These are phyloP conservation scores for Hirtodrosophila duncani DNA, from an alignment of 2,888 invertebrate genomes.

Conservation along the genomic window DNA sequence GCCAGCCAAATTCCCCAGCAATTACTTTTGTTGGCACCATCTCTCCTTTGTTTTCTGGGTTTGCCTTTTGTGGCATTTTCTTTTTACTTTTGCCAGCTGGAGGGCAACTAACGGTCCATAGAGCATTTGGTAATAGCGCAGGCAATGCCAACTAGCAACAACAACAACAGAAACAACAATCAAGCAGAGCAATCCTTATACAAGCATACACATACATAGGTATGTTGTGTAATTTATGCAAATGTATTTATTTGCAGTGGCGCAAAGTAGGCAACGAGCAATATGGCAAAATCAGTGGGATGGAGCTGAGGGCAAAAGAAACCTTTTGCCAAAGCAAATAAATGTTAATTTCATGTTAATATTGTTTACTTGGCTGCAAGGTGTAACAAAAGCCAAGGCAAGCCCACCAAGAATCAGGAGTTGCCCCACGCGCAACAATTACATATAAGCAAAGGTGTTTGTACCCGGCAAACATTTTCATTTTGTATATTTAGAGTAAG, in stretches of 20 bases:
- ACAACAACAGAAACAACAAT: slow-evolving; percentile 10
- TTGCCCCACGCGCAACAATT: slow-evolving; percentile 23
- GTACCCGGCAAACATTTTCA: slow-evolving; percentile 19
- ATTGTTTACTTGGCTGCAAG: slow-evolving; percentile 48
- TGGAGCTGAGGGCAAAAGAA: slow-evolving; percentile 1
- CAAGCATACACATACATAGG: slow-evolving; percentile 29
- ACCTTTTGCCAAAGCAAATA: slow-evolving; percentile 54
- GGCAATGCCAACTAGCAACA: slow-evolving; percentile 18
- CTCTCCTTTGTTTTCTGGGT: slow-evolving; percentile 21
- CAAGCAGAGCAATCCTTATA: slow-evolving; percentile 12
- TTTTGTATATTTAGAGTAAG: no score
- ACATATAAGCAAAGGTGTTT: slow-evolving; percentile 2
- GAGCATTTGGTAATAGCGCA: slow-evolving; percentile 8
- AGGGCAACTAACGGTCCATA: no score
- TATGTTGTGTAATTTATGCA: slow-evolving; percentile 62
- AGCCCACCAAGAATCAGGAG: neutral
- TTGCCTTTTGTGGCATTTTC: slow-evolving; percentile 38
- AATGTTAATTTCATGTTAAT: slow-evolving; percentile 69
- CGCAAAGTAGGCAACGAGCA: slow-evolving; percentile 23
- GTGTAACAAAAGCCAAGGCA: slow-evolving; percentile 39
- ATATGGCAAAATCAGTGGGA: slow-evolving; percentile 7
- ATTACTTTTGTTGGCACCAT: slow-evolving; percentile 65
- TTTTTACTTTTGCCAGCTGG: slow-evolving; percentile 10
- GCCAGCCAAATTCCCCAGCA: slow-evolving; percentile 41
- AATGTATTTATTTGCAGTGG: slow-evolving; percentile 62